phyloP scores from a whole-genome alignment of 2,113 vertebrate species.

The Clinocottus analis region DNA sequence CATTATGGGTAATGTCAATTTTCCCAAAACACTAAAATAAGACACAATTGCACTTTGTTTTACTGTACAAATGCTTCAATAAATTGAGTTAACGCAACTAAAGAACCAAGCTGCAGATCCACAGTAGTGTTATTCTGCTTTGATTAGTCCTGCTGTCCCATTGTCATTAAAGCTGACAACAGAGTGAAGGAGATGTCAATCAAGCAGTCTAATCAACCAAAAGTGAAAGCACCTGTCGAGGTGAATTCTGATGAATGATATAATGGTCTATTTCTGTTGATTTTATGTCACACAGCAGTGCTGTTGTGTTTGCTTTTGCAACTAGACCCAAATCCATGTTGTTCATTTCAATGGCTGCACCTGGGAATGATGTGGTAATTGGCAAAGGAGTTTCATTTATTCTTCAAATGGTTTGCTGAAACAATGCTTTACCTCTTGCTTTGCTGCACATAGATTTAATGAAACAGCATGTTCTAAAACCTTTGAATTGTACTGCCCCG shows the following conservation, averaged over 20 bases:
- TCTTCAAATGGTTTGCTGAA: too few species aligned
- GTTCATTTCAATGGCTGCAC: too few species aligned
- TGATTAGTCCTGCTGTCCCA: background rate
- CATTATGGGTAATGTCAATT: background rate
- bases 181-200: conserved; percentile 1
- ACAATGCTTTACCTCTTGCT: too few species aligned
- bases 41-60: background rate
- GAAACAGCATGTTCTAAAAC: background rate
- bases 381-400: too few species aligned
- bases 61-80: background rate
- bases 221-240: background rate
- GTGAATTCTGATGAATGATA: background rate
- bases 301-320: too few species aligned
- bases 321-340: too few species aligned
- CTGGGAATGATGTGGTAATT: too few species aligned
- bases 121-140: background rate
- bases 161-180: background rate
- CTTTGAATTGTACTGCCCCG: too few species aligned
- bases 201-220: background rate
- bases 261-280: too few species aligned
- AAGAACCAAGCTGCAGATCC: background rate
- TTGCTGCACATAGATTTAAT: too few species aligned
- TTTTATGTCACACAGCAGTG: too few species aligned
- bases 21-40: too few species aligned
- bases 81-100: background rate